Conservation (phyloP, 2,888 invertebrate genomes). For the Trissoscelio sp. region DNA sequence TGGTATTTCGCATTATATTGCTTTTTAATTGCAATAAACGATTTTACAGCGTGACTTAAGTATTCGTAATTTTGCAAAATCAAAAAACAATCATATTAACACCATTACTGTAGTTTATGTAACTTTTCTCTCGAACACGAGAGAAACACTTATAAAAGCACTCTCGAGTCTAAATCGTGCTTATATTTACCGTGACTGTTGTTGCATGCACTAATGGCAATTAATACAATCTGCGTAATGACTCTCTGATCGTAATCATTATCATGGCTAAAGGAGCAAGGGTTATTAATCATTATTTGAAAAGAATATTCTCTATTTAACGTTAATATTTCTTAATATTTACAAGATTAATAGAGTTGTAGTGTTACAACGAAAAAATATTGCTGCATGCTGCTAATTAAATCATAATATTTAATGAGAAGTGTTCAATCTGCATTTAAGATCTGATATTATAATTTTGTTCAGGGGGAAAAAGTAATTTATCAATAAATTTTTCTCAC, state of each 20-base stretch:
- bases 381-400: constrained; percentile 4
- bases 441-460: constrained; percentile 26
- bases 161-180: background rate
- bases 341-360: constrained; percentile 37
- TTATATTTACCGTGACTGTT: constrained; percentile 23
- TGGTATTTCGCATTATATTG: background rate
- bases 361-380: background rate
- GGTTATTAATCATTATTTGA: constrained; percentile 73
- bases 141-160: background rate
- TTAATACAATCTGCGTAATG: constrained; percentile 73
- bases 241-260: constrained; percentile 73
- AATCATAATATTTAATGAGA: constrained; percentile 24
- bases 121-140: background rate
- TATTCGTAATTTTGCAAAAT: background rate
- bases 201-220: constrained; percentile 71
- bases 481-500: background rate
- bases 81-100: constrained; percentile 17
- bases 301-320: constrained; percentile 40
- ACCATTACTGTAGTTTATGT: constrained; percentile 11
- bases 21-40: constrained; percentile 6
- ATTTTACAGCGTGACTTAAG: constrained; percentile 1
- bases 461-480: background rate
- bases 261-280: constrained; percentile 61
- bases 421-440: background rate
- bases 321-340: constrained; percentile 28